Percentiles rank a stretch among this genome's conserved stretches.
These are phyloP conservation scores for Molanna angustata DNA, from an alignment of 2,888 invertebrate genomes.

Conservation along the genomic window DNA sequence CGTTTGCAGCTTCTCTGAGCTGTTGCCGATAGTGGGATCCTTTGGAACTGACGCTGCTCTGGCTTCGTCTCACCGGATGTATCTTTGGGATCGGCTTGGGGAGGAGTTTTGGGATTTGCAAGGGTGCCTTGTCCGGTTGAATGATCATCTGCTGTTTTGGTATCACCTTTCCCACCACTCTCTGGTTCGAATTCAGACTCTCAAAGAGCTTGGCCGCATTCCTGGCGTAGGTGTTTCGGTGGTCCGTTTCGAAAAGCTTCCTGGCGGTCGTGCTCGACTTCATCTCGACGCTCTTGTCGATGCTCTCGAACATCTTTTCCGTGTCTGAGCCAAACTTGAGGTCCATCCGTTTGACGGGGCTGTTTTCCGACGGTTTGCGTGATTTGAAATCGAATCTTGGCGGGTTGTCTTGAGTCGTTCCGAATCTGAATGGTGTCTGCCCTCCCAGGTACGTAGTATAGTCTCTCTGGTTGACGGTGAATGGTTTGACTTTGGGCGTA, in stretches of 20 bases:
- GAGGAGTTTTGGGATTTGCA: slow-evolving; percentile 53
- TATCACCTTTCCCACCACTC: slow-evolving; percentile 36
- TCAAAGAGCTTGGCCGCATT: slow-evolving; percentile 6
- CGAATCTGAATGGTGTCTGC: slow-evolving; percentile 12
- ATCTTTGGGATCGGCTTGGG: slow-evolving; percentile 54
- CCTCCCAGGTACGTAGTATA: slow-evolving; percentile 1
- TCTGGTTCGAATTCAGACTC: background rate
- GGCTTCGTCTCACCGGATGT: slow-evolving; percentile 27
- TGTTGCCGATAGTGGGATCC: slow-evolving; percentile 23
- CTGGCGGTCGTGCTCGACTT: slow-evolving; percentile 1
- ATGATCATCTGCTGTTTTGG: slow-evolving; percentile 48
- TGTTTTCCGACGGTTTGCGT: slow-evolving; percentile 6
- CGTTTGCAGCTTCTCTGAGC: slow-evolving; percentile 12
- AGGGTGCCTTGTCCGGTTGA: slow-evolving; percentile 45
- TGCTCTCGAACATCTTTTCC: slow-evolving; percentile 13
- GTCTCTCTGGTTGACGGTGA: slow-evolving; percentile 8
- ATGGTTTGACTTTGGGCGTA: slow-evolving; percentile 29
- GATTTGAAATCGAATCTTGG: background rate
- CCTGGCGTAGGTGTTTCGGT: background rate
- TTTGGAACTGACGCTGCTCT: slow-evolving; percentile 28
- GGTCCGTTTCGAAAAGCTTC: background rate
- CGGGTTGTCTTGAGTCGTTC: background rate
- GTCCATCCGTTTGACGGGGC: slow-evolving; percentile 16
- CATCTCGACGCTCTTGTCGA: slow-evolving; percentile 8
- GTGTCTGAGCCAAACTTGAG: slow-evolving; percentile 16